These are phyloP conservation scores for Lumbricus terrestris DNA, from an alignment of 2,888 invertebrate genomes.

Conservation along the genomic window DNA sequence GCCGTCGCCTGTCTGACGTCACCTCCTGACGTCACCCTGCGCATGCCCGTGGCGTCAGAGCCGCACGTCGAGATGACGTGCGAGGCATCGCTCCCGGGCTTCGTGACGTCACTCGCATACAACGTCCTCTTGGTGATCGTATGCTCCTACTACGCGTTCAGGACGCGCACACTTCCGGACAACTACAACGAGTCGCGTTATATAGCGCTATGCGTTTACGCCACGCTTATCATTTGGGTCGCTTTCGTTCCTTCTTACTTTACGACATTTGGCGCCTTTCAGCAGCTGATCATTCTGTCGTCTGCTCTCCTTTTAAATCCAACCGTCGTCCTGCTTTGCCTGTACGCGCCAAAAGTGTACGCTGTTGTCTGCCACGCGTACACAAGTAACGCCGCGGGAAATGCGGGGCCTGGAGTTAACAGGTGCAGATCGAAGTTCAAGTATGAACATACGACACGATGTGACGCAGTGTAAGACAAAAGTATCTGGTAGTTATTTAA, in stretches of 20 bases:
- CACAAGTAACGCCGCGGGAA: not conserved
- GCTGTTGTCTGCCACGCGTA: conserved; percentile 33
- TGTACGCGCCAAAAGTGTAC: conserved; percentile 43
- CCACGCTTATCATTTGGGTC: conserved; percentile 46
- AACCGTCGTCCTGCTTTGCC: conserved; percentile 39
- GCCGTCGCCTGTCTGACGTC: conserved; percentile 30
- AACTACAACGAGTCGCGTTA: conserved; percentile 47
- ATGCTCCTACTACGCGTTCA: conserved; percentile 44
- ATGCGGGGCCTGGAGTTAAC: not conserved
- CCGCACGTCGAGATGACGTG: conserved; percentile 45
- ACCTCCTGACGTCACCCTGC: conserved; percentile 32
- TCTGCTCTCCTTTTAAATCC: conserved; percentile 42
- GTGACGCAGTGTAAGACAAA: not conserved
- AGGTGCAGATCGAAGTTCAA: not conserved
- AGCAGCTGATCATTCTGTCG: conserved; percentile 39
- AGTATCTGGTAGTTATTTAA: too few relatives aligned
- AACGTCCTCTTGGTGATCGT: conserved; percentile 42
- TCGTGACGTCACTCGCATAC: conserved; percentile 44
- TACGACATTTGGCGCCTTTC: conserved; percentile 38
- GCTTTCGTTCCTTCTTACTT: conserved; percentile 47
- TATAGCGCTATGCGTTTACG: conserved; percentile 47
- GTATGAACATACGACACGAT: not conserved
- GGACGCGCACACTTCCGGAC: conserved; percentile 43
- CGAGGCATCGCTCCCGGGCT: conserved; percentile 38
- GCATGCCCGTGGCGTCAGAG: conserved; percentile 39